Conservation (phyloP, 2,113 vertebrate species). For the Cyanoliseus patagonus region DNA sequence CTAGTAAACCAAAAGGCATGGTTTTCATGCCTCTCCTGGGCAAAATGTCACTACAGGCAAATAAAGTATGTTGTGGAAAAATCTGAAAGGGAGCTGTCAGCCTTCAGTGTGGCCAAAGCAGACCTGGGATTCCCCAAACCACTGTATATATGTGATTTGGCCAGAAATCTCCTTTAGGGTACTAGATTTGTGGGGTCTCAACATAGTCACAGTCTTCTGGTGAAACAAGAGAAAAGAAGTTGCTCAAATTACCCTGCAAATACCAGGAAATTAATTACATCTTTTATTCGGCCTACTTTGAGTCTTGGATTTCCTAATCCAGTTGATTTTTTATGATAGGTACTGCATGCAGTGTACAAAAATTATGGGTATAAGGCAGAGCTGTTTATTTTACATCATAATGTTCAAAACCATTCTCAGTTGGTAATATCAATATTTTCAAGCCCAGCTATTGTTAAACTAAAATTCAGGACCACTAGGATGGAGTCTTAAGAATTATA, state of each 20-base stretch:
- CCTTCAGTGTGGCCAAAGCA: not conserved
- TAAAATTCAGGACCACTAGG: not conserved
- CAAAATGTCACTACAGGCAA: not conserved
- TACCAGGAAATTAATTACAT: not conserved
- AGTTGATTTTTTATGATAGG: not conserved
- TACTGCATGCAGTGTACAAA: not conserved
- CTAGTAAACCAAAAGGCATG: not conserved
- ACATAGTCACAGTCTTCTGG: not conserved
- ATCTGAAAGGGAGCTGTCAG: not conserved
- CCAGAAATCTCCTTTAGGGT: not conserved
- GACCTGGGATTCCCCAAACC: not conserved
- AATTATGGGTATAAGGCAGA: not conserved
- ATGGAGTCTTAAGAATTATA: not conserved
- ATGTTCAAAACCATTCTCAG: not conserved
- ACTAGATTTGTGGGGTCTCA: not conserved
- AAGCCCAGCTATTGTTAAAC: not conserved
- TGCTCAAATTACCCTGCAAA: not conserved
- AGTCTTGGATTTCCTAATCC: not conserved
- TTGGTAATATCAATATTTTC: not conserved
- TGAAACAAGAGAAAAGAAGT: not conserved
- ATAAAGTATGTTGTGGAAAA: not conserved
- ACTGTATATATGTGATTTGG: not conserved
- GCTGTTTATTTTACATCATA: not conserved
- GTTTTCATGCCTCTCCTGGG: not conserved
- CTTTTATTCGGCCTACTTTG: not conserved